Evolutionary conservation across 2,888 invertebrate genomes (phyloP).

Genomic region (Apamea epomidion): DNA sequence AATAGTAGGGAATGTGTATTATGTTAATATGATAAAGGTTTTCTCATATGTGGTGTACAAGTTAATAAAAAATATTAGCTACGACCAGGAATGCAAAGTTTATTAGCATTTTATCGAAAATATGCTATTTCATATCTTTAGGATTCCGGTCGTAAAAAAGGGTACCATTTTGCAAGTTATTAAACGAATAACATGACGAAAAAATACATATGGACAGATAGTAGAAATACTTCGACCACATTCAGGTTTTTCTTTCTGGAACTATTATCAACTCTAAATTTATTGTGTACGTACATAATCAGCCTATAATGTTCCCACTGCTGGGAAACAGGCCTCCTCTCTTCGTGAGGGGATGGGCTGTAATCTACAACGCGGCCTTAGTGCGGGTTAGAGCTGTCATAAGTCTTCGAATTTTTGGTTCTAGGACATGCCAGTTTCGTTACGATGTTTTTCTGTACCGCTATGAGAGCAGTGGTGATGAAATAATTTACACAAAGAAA

Average conservation of each 20-base stretch:
- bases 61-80: slow-evolving; percentile 40
- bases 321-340: too few relatives aligned
- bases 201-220: not conserved
- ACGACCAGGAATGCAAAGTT: slow-evolving; percentile 23
- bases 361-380: too few relatives aligned
- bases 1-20: slow-evolving; percentile 21
- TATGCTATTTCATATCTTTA: not conserved
- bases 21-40: slow-evolving; percentile 23
- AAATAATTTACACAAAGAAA: too few relatives aligned
- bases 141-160: not conserved
- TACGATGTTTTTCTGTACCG: too few relatives aligned
- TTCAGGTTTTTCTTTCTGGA: not conserved
- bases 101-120: slow-evolving; percentile 31
- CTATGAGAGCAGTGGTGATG: too few relatives aligned
- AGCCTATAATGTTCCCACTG: too few relatives aligned
- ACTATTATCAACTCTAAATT: not conserved
- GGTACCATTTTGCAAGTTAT: not conserved
- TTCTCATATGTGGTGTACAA: slow-evolving; percentile 21
- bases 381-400: too few relatives aligned
- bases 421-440: too few relatives aligned
- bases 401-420: too few relatives aligned
- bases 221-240: not conserved
- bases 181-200: not conserved
- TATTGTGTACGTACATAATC: not conserved
- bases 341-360: too few relatives aligned